Evolutionary conservation across 2,888 invertebrate genomes (phyloP).

Genomic region (Noctua comes): DNA sequence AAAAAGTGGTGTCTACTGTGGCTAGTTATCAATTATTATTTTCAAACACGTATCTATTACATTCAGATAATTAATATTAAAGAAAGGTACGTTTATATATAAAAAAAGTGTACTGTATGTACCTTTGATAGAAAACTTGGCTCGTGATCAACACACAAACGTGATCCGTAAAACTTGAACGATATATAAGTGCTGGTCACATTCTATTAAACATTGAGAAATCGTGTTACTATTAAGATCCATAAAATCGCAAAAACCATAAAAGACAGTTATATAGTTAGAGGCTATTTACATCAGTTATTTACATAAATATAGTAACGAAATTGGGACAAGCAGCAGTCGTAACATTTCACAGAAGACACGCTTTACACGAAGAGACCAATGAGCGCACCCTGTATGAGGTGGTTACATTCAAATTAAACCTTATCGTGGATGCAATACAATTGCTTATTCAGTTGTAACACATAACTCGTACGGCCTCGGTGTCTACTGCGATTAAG

Average conservation of each 20-base stretch:
- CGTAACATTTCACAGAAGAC: slow-evolving; percentile 32
- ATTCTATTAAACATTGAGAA: slow-evolving; percentile 35
- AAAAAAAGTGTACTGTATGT: slow-evolving; percentile 17
- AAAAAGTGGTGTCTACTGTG: slow-evolving; percentile 31
- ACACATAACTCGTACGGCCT: slow-evolving; percentile 10
- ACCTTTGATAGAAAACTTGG: slow-evolving; percentile 12
- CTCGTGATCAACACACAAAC: neutral
- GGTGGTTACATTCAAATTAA: neutral
- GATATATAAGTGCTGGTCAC: slow-evolving; percentile 25
- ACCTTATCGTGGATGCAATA: neutral
- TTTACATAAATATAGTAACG: slow-evolving; percentile 69
- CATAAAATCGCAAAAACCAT: slow-evolving; percentile 43
- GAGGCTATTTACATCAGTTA: slow-evolving; percentile 66
- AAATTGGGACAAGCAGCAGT: slow-evolving; percentile 55
- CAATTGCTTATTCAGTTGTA: slow-evolving; percentile 6
- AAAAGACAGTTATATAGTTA: slow-evolving; percentile 48
- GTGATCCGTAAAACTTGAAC: slow-evolving; percentile 13
- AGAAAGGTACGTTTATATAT: neutral
- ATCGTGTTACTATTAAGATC: slow-evolving; percentile 26
- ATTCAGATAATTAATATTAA: slow-evolving; percentile 31
- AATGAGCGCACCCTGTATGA: neutral
- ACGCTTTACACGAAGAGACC: slow-evolving; percentile 16
- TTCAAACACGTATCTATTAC: slow-evolving; percentile 34
- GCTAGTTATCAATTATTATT: slow-evolving; percentile 39
- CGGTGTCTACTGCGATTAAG: slow-evolving; percentile 10